A percentile compares a stretch with the other conserved stretches of the same genome.
Conservation (phyloP, 2,797 vertebrate genomes). For the Pseudochirops corinnae region DNA sequence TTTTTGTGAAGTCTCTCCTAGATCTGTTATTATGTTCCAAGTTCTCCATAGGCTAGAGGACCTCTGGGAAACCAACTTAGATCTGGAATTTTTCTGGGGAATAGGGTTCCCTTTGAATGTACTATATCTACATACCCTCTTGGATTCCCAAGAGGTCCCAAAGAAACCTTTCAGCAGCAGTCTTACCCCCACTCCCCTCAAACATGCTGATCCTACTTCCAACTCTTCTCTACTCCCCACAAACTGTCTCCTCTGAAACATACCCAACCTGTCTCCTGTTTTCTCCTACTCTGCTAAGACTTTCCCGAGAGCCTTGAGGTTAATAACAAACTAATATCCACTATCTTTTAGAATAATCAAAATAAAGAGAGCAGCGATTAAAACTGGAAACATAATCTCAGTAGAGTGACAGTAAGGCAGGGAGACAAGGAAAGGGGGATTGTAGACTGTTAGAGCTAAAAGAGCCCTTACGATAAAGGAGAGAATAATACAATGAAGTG, state of each 20-base stretch:
- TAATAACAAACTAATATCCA: not conserved
- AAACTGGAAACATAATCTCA: not conserved
- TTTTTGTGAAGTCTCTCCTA: not conserved
- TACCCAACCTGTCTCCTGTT: not conserved
- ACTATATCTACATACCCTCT: not conserved
- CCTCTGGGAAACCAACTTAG: not conserved
- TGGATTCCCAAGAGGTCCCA: not conserved
- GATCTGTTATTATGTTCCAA: not conserved
- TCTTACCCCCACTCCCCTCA: not conserved
- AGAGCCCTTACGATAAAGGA: not conserved
- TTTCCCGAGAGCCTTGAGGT: not conserved
- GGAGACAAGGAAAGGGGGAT: not conserved
- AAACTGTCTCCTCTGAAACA: not conserved
- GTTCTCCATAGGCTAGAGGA: not conserved
- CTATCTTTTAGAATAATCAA: not conserved
- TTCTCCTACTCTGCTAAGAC: not conserved
- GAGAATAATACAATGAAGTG: not conserved
- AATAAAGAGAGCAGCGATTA: not conserved
- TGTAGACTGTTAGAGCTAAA: not conserved
- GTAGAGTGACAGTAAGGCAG: not conserved
- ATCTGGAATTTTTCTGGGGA: not conserved
- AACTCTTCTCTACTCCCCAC: not conserved
- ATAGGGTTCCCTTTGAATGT: not conserved
- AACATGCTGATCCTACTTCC: not conserved
- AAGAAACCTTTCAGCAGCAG: not conserved